Conservation (phyloP, 2,113 vertebrate species). For the Ibidorhyncha struthersii region DNA sequence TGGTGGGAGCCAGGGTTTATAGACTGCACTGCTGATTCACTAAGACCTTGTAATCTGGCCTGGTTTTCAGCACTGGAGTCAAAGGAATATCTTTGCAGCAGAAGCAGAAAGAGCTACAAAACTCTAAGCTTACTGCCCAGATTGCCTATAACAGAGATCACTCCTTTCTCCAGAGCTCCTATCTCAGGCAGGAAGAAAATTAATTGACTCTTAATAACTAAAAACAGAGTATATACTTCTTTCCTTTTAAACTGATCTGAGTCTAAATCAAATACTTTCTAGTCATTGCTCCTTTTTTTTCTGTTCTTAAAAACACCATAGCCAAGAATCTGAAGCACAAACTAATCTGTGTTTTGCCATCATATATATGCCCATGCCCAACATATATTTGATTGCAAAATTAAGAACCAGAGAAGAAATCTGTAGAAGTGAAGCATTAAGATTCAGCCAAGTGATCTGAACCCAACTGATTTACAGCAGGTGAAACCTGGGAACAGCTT, state of each 20-base stretch:
- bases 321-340: background rate
- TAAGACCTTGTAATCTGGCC: background rate
- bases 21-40: background rate
- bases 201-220: background rate
- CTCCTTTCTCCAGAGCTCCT: background rate
- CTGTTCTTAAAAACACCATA: background rate
- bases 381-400: background rate
- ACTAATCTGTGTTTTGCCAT: background rate
- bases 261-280: background rate
- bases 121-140: background rate
- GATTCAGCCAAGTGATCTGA: background rate
- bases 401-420: background rate
- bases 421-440: background rate
- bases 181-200: background rate
- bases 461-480: background rate
- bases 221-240: background rate
- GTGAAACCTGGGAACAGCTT: background rate
- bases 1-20: background rate
- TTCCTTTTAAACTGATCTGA: background rate
- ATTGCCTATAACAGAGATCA: background rate
- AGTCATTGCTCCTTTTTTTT: background rate
- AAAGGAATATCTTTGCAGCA: background rate
- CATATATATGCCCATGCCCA: background rate
- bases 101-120: background rate
- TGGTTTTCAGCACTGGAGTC: background rate